Conservation (phyloP, 2,888 invertebrate genomes). For the Metallyticus violacea region DNA sequence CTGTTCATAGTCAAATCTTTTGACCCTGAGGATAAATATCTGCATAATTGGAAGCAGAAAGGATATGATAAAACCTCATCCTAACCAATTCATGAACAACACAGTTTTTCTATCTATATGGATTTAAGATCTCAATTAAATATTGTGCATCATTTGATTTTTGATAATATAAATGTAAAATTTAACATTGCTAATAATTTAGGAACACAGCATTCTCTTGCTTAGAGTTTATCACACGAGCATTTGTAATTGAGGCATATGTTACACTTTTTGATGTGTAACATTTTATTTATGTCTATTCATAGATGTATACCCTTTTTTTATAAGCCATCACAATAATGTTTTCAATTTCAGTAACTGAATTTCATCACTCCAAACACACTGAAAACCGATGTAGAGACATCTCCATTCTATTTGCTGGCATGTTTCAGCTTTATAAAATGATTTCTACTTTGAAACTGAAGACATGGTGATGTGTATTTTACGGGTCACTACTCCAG, state of each 20-base stretch:
- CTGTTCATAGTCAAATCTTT: neutral
- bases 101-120: neutral
- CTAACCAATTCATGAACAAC: neutral
- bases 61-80: neutral
- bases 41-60: neutral
- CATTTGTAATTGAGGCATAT: too few relatives aligned
- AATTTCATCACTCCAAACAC: neutral
- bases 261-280: neutral
- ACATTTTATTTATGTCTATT: neutral
- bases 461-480: neutral
- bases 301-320: neutral
- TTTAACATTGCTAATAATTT: neutral
- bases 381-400: too few relatives aligned
- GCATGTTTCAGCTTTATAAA: too few relatives aligned
- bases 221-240: neutral
- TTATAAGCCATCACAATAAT: too few relatives aligned
- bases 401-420: neutral
- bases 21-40: neutral
- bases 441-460: neutral
- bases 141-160: neutral
- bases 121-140: neutral
- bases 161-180: too few relatives aligned
- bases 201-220: neutral
- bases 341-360: too few relatives aligned
- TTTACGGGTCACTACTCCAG: neutral